Conservation (phyloP, 2,888 invertebrate genomes). For the Agriopis aurantiaria region DNA sequence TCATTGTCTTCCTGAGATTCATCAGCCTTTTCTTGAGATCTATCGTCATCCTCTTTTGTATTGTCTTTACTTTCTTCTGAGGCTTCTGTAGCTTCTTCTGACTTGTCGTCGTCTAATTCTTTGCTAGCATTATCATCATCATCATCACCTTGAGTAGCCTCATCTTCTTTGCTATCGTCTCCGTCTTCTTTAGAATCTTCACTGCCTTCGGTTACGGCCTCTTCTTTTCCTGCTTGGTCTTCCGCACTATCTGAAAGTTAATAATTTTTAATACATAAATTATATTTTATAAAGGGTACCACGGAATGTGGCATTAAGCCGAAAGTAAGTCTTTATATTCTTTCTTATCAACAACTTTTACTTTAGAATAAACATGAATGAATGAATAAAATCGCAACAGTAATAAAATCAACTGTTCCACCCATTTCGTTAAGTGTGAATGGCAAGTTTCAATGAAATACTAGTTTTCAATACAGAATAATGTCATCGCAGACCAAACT, state of each 20-base stretch:
- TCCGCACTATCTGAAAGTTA: conserved; percentile 74
- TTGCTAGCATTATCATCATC: conserved; percentile 56
- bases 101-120: conserved; percentile 44
- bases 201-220: conserved; percentile 55
- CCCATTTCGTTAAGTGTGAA: no score
- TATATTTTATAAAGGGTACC: not conserved
- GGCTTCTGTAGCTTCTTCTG: conserved; percentile 56
- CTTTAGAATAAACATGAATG: no score
- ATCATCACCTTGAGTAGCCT: conserved; percentile 48
- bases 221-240: conserved; percentile 58
- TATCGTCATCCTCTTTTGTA: conserved; percentile 58
- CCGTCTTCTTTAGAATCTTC: conserved; percentile 53
- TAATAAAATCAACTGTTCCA: no score
- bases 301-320: no score
- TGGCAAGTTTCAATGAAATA: no score
- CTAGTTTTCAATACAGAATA: no score
- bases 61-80: conserved; percentile 64
- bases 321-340: no score
- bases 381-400: no score
- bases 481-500: no score
- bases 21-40: conserved; percentile 59
- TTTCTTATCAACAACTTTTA: no score
- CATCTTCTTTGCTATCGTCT: conserved; percentile 47
- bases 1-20: conserved; percentile 61
- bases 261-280: not conserved